Evolutionary conservation across 2,888 invertebrate species (phyloP), one percentile per base, ranked within the genome.

Genomic region (Eumerus sabulonum): DNA sequence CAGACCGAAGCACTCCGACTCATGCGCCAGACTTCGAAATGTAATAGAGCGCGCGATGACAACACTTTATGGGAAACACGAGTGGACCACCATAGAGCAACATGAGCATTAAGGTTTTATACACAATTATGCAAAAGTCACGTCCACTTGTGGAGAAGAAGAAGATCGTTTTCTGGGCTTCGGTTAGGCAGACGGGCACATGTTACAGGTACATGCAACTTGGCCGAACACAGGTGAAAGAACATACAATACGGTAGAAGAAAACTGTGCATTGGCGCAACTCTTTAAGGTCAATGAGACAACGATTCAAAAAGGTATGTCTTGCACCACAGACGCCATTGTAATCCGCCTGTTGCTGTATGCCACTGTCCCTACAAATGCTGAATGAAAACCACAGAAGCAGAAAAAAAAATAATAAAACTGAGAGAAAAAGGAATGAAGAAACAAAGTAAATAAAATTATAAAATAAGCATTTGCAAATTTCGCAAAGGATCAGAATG

Each of bases 11-110:
- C 73, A 68, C 27, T 68, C 63, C 59, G 66, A 45, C 59, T 63
- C 38, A 63, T 59, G 57, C 53, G 36, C 48, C 50, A 51, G 67
- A 35, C 73, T 68, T 77, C 77, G 44, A 48, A 73, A 67, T 36
- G 77, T 62, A 73, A 68, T 68, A 70, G 68, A 64, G 68, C 74
- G 79, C 76, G 81, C 81, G 81, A 81, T 81, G 81, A 81, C 81
- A 81, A 81, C 81, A 81, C 81, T 81, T 81, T 81, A 76, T 81
- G 76, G 81, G 81, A 81, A 81, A 81, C 81, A 81, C 81, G 81
- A 81, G 70, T 81, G 81, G 81, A 81, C 81, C 81, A 81, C 81
- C 81, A 81, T 76, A 76, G 81, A 71, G 81, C 81, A 76, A 81
- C 81, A 81, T 81, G 81, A 70, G 81, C 81, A 81, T 81, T 71